Percentiles rank a stretch among this genome's conserved stretches.
phyloP scores from a whole-genome alignment of 2,888 invertebrate species.

The Drosophila maculinotata region DNA sequence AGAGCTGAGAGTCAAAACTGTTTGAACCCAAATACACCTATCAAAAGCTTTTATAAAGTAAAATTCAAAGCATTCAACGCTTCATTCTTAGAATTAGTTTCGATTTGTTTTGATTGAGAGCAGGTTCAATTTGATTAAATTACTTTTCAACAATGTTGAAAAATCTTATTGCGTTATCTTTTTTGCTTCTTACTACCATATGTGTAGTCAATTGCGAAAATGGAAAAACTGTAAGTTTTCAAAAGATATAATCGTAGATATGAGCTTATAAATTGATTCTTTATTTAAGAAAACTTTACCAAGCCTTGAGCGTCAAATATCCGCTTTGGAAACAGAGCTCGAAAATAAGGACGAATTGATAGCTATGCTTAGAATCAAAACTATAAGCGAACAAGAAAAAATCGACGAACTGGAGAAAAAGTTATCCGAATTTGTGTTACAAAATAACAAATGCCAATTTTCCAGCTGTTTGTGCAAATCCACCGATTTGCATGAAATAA shows the following conservation, averaged over 20 bases:
- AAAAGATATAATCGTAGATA: not conserved
- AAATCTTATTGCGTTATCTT: not conserved
- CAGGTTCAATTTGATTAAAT: not conserved
- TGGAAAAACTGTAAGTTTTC: conserved; percentile 17
- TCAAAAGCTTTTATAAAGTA: conserved; percentile 8
- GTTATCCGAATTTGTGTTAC: conserved; percentile 4
- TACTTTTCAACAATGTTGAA: conserved; percentile 17
- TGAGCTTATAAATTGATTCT: not conserved
- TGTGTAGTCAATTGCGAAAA: conserved; percentile 10
- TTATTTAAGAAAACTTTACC: conserved; percentile 14
- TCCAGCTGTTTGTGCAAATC: conserved; percentile 46
- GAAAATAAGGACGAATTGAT: conserved; percentile 51
- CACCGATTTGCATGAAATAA: conserved; percentile 29
- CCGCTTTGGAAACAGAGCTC: conserved; percentile 16
- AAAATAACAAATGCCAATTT: conserved; percentile 40
- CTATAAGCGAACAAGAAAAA: conserved; percentile 35
- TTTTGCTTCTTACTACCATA: conserved; percentile 18
- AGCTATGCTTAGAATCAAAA: conserved; percentile 43
- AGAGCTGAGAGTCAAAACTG: conserved; percentile 11
- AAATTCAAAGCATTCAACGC: conserved; percentile 1
- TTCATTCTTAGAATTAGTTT: conserved; percentile 31
- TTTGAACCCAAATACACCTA: conserved; percentile 20
- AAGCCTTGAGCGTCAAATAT: conserved; percentile 16
- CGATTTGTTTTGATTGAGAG: conserved; percentile 14
- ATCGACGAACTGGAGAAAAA: conserved; percentile 34